Percentiles rank a stretch among this genome's conserved stretches.
Evolutionary conservation across 2,797 vertebrate species (phyloP).

Genomic region (Podarcis lilfordi): DNA sequence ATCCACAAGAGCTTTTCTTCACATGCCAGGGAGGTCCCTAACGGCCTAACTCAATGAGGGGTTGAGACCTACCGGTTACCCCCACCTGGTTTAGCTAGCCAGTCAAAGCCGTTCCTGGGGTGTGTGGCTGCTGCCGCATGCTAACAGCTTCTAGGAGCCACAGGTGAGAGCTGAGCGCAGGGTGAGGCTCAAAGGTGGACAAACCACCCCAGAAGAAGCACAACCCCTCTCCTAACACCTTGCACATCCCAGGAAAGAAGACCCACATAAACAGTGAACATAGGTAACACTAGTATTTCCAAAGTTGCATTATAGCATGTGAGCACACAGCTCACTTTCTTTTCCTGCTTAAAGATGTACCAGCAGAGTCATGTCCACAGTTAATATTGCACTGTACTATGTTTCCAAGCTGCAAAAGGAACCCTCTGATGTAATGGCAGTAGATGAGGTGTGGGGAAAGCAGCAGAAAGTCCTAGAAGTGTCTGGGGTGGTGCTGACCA

Average conservation of each 20-base stretch:
- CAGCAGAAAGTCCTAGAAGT: neutral
- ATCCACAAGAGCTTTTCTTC: no score
- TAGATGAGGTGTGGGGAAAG: neutral
- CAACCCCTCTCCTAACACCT: no score
- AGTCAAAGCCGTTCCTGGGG: no score
- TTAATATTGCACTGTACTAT: neutral
- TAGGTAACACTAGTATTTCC: neutral
- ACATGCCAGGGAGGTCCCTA: no score
- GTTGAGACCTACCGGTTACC: no score
- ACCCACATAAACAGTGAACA: neutral
- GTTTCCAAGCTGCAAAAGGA: neutral
- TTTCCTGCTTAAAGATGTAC: neutral
- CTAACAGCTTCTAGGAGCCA: no score
- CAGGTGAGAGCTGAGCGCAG: no score
- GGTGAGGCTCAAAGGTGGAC: no score
- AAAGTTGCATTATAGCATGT: neutral
- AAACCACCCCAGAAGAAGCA: no score
- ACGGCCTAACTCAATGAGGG: no score
- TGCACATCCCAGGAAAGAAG: neutral
- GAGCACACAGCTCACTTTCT: neutral
- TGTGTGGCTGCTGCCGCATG: no score
- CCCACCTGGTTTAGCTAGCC: no score
- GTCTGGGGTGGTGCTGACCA: neutral
- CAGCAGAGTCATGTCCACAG: neutral
- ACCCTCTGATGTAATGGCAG: neutral